Percentiles rank a stretch among this genome's conserved stretches.
These are phyloP conservation scores for Hypanus sabinus DNA, from an alignment of 2,113 vertebrate genomes.

Conservation along the genomic window DNA sequence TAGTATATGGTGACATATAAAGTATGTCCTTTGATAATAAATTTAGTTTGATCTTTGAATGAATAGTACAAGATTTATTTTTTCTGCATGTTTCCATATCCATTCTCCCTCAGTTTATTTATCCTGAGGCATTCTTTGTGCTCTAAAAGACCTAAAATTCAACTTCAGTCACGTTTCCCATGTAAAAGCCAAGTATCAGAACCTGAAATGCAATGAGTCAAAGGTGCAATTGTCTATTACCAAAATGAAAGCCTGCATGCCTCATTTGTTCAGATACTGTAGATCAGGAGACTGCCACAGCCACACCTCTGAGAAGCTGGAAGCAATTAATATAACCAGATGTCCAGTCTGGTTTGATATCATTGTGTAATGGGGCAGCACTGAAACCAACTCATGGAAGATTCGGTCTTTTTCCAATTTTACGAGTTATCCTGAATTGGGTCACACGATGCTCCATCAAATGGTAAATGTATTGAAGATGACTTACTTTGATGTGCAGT, in stretches of 20 bases:
- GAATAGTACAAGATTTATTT: not conserved
- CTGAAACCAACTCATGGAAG: not conserved
- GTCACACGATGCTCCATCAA: not conserved
- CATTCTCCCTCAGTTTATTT: not conserved
- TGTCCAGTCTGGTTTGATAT: not conserved
- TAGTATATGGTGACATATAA: no score
- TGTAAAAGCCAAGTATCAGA: not conserved
- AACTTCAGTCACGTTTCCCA: not conserved
- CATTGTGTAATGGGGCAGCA: not conserved
- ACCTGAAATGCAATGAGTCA: no score
- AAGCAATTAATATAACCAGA: not conserved
- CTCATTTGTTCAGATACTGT: not conserved
- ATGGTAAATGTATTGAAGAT: not conserved
- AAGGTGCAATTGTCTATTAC: not conserved
- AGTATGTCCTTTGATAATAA: no score
- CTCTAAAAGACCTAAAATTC: not conserved
- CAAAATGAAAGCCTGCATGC: no score
- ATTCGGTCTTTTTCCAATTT: not conserved
- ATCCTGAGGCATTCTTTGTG: not conserved
- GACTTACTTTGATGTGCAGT: not conserved
- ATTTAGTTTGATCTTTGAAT: not conserved
- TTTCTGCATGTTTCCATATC: not conserved
- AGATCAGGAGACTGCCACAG: not conserved
- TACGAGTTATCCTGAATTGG: not conserved
- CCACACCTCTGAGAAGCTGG: not conserved